These are phyloP conservation scores for Yoshiicerus persimilis DNA, from an alignment of 1,140 invertebrate species.

Conservation along the genomic window DNA sequence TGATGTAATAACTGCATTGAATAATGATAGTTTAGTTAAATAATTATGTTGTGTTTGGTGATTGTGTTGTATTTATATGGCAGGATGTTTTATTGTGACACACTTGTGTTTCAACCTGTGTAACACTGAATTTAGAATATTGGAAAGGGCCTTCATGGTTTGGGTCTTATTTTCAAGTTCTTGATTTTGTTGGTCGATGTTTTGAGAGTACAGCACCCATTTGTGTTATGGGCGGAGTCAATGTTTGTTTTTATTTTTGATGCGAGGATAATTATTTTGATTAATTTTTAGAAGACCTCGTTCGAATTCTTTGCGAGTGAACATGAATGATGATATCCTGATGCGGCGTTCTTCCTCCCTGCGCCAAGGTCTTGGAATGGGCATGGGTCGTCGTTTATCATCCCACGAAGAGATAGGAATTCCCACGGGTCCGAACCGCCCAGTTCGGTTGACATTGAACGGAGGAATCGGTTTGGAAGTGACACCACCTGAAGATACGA, in stretches of 20 bases:
- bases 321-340: conserved; percentile 70
- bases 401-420: conserved; percentile 46
- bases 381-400: conserved; percentile 27
- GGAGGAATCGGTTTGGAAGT: conserved; percentile 85
- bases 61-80: background rate
- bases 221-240: background rate
- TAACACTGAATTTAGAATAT: no score
- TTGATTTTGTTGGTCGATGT: background rate
- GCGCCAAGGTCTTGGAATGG: conserved; percentile 66
- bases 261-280: background rate
- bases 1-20: no score
- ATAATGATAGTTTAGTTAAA: no score
- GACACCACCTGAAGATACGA: conserved; percentile 73
- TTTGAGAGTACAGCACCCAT: background rate
- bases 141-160: background rate
- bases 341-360: conserved; percentile 79
- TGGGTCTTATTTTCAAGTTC: no score
- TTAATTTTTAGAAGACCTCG: conserved; percentile 62
- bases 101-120: no score
- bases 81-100: background rate
- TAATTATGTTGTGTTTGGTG: no score
- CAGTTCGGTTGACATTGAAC: conserved; percentile 74
- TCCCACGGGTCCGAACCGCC: conserved; percentile 57
- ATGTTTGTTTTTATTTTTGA: no score
- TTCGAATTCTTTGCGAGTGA: conserved; percentile 78